Percentiles rank a stretch among this genome's conserved stretches.
Conservation (phyloP, 2,797 vertebrate genomes). For the Lateolabrax maculatus region DNA sequence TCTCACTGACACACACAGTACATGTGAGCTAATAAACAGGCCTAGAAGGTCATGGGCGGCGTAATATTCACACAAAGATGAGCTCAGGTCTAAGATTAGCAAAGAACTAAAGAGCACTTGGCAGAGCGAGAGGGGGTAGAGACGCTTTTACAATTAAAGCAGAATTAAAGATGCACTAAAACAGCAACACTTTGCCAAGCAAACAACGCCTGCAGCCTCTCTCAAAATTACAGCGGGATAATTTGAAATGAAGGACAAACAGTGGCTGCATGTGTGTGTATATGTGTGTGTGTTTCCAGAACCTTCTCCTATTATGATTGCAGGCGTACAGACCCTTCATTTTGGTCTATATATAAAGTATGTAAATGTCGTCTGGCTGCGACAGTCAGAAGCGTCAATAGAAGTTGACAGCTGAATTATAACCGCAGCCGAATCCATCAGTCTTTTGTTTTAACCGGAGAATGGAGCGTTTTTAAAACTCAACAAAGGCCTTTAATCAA, state of each 20-base stretch:
- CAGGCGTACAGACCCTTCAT: constrained; percentile 79
- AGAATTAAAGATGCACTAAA: constrained; percentile 88
- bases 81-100: constrained; percentile 76
- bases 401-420: constrained; percentile 92
- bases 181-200: constrained; percentile 86
- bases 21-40: constrained; percentile 74
- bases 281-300: constrained; percentile 70
- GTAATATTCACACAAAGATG: constrained; percentile 74
- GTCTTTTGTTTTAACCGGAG: constrained; percentile 90
- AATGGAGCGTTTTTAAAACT: constrained; percentile 92
- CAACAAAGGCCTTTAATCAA: constrained; percentile 98
- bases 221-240: constrained; percentile 87
- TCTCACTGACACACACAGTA: constrained; percentile 15
- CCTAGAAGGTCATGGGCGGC: constrained; percentile 70
- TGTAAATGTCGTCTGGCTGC: constrained; percentile 89
- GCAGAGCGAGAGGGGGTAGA: constrained; percentile 61
- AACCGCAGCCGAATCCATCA: constrained; percentile 89
- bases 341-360: constrained; percentile 89
- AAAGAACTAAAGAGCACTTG: constrained; percentile 83
- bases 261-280: constrained; percentile 62
- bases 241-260: constrained; percentile 90
- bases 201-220: constrained; percentile 87
- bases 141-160: constrained; percentile 80
- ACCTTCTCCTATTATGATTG: constrained; percentile 84
- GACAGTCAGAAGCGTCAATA: constrained; percentile 90